phyloP scores from a whole-genome alignment of 23 tunicate genomes.

The Diplosoma virens region DNA sequence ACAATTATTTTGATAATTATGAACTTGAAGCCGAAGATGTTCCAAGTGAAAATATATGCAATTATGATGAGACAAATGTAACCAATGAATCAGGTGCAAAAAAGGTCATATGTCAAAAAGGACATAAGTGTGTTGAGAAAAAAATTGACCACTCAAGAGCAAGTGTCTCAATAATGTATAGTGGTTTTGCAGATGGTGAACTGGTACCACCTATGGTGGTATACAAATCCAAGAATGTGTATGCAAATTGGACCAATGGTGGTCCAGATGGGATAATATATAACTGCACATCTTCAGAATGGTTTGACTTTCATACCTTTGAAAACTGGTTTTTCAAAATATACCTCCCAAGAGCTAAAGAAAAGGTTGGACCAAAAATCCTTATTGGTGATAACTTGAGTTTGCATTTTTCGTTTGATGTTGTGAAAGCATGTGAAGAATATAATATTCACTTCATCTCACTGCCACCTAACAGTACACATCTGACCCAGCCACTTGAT shows the following conservation, averaged over 20 bases:
- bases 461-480: constrained; percentile 10
- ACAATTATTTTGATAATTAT: constrained; percentile 11
- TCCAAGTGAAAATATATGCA: constrained; percentile 7
- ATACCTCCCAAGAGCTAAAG: neutral
- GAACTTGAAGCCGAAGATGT: neutral
- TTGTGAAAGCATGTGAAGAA: constrained; percentile 22
- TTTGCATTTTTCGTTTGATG: constrained; percentile 14
- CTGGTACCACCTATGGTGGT: constrained; percentile 24
- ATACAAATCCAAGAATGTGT: constrained; percentile 10
- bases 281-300: constrained; percentile 11
- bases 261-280: constrained; percentile 20
- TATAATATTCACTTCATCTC: constrained; percentile 3
- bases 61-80: constrained; percentile 35
- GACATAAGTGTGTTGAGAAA: neutral
- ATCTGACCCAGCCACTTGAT: constrained; percentile 23
- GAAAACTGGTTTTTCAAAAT: constrained; percentile 14
- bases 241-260: constrained; percentile 11
- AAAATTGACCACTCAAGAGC: constrained; percentile 27
- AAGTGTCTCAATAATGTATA: constrained; percentile 15
- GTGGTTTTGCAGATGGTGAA: constrained; percentile 26
- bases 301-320: constrained; percentile 1
- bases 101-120: constrained; percentile 4
- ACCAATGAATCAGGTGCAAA: constrained; percentile 25
- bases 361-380: constrained; percentile 1
- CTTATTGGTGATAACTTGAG: constrained; percentile 29